Evolutionary conservation across 1,140 invertebrate species (phyloP).

Genomic region (Polypedilum pembai): DNA sequence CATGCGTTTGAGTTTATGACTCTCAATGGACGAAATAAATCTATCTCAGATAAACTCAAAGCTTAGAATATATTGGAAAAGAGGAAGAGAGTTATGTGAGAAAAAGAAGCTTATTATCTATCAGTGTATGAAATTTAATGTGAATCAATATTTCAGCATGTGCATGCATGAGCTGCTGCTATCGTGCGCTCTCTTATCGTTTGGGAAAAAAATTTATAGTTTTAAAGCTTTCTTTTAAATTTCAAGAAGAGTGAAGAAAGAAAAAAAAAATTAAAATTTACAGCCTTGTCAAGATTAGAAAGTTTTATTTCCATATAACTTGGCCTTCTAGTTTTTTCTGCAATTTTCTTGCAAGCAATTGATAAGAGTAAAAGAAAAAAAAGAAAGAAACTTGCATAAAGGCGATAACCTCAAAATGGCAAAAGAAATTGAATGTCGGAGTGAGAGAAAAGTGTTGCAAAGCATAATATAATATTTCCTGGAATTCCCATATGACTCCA

Average conservation of each 20-base stretch:
- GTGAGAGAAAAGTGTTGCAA: background rate
- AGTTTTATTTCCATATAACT: slow-evolving; percentile 6
- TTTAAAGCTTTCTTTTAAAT: background rate
- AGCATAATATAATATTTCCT: background rate
- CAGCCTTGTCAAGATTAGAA: slow-evolving; percentile 4
- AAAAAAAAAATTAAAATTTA: background rate
- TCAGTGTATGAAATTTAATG: slow-evolving; percentile 15
- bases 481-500: slow-evolving; percentile 7
- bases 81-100: background rate
- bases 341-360: background rate
- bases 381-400: slow-evolving; percentile 4
- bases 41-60: background rate
- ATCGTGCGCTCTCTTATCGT: background rate
- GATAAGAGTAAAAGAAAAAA: background rate
- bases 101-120: slow-evolving; percentile 7
- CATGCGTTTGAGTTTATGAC: background rate
- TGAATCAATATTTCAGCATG: slow-evolving; percentile 11
- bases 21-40: slow-evolving; percentile 8
- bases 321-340: background rate
- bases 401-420: slow-evolving; percentile 10
- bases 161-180: background rate
- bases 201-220: background rate
- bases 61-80: background rate
- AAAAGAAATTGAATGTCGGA: background rate
- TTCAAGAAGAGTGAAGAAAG: background rate